Percentiles rank a stretch among this genome's conserved stretches.
These are phyloP conservation scores for Cerceris ruficornis DNA, from an alignment of 2,888 invertebrate species.

Conservation along the genomic window DNA sequence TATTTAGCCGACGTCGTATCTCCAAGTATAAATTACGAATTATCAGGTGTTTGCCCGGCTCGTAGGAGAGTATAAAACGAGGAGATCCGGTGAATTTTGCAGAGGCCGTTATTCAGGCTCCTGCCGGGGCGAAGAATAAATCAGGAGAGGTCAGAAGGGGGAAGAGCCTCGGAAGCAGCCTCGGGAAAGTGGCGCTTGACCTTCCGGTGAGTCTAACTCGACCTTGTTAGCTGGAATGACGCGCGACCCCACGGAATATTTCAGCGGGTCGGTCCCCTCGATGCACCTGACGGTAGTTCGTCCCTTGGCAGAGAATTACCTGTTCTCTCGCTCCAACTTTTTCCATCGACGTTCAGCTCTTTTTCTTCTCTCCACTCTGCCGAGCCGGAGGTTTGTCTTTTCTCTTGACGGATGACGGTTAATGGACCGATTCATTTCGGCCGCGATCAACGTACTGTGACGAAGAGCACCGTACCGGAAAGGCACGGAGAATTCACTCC, in stretches of 20 bases:
- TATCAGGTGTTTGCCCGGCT: neutral
- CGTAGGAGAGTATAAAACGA: neutral
- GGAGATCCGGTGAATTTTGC: conserved; percentile 47
- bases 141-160: conserved; percentile 45
- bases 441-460: conserved; percentile 49
- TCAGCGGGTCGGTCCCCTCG: conserved; percentile 29
- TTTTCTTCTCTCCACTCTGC: conserved; percentile 5
- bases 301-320: neutral
- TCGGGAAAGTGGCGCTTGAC: conserved; percentile 54
- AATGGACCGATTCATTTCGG: conserved; percentile 60
- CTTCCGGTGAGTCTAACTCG: conserved; percentile 42
- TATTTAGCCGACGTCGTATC: neutral
- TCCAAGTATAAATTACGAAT: conserved; percentile 1
- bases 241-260: conserved; percentile 60
- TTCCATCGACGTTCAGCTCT: conserved; percentile 1
- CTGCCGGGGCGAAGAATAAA: conserved; percentile 48
- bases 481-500: conserved; percentile 33
- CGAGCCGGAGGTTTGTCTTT: conserved; percentile 37
- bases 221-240: conserved; percentile 55
- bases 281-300: conserved; percentile 39
- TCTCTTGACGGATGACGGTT: conserved; percentile 50
- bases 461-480: conserved; percentile 39
- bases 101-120: conserved; percentile 40
- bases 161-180: conserved; percentile 24
- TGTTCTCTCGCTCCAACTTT: conserved; percentile 7